phyloP scores from a whole-genome alignment of 2,888 invertebrate species.

The Drosophila robusta region DNA sequence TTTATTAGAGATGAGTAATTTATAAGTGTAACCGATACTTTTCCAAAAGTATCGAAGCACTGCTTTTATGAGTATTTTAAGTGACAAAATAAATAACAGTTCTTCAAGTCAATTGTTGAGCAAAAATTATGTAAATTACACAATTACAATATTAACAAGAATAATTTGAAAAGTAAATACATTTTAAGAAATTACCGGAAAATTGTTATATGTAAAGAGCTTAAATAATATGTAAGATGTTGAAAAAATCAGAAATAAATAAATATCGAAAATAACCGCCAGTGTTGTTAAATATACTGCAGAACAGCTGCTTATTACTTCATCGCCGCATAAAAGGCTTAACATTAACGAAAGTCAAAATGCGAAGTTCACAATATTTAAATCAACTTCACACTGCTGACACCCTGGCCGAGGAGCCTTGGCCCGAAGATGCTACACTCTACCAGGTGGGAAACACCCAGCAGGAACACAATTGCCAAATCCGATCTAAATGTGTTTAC shows the following conservation, averaged over 20 bases:
- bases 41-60: neutral
- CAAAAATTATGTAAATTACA: neutral
- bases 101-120: neutral
- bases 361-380: constrained; percentile 75
- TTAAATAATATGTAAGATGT: neutral
- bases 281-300: constrained; percentile 17
- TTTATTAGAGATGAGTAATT: constrained; percentile 19
- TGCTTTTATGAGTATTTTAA: neutral
- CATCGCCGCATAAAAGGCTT: constrained; percentile 52
- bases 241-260: too few relatives aligned
- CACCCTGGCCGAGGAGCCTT: constrained; percentile 91
- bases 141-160: neutral
- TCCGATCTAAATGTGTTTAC: neutral
- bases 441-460: constrained; percentile 86
- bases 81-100: constrained; percentile 1
- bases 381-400: constrained; percentile 81
- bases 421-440: constrained; percentile 94
- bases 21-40: constrained; percentile 4
- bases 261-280: neutral
- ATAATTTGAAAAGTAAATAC: neutral
- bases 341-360: constrained; percentile 43
- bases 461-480: neutral
- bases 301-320: constrained; percentile 75
- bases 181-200: neutral
- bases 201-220: neutral